A percentile compares a stretch with the other conserved stretches of the same genome.
Conservation (phyloP, 2,888 invertebrate genomes). For the Cremastinae sp. region DNA sequence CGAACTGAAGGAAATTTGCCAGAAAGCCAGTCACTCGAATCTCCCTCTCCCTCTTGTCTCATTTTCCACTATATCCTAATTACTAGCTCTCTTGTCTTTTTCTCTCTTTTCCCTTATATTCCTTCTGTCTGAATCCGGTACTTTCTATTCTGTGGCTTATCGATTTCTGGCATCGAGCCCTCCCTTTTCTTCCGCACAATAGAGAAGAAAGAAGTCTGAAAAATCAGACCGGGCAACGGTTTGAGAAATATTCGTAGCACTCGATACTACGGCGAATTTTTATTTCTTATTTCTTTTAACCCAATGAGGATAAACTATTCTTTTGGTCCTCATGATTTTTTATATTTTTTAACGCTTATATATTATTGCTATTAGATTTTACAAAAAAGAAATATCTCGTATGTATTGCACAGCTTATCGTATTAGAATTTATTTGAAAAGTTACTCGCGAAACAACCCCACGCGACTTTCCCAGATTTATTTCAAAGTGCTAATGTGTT, state of each 20-base stretch:
- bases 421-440: too few relatives aligned
- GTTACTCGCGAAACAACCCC: too few relatives aligned
- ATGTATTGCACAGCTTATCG: too few relatives aligned
- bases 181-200: background rate
- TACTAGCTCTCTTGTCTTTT: constrained; percentile 8
- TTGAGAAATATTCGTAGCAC: too few relatives aligned
- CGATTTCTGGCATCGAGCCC: constrained; percentile 1
- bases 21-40: constrained; percentile 12
- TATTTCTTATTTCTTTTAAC: background rate
- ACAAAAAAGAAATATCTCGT: too few relatives aligned
- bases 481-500: too few relatives aligned
- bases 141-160: background rate
- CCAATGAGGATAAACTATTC: background rate
- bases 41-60: constrained; percentile 5
- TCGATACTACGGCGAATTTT: too few relatives aligned
- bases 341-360: too few relatives aligned
- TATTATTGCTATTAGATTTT: too few relatives aligned
- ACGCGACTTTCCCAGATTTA: too few relatives aligned
- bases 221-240: background rate
- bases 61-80: constrained; percentile 8
- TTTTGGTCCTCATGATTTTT: background rate
- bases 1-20: constrained; percentile 27
- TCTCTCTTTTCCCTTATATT: background rate
- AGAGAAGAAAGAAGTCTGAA: background rate
- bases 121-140: background rate